phyloP scores from a whole-genome alignment of 2,797 vertebrate species.

The Morus bassanus region DNA sequence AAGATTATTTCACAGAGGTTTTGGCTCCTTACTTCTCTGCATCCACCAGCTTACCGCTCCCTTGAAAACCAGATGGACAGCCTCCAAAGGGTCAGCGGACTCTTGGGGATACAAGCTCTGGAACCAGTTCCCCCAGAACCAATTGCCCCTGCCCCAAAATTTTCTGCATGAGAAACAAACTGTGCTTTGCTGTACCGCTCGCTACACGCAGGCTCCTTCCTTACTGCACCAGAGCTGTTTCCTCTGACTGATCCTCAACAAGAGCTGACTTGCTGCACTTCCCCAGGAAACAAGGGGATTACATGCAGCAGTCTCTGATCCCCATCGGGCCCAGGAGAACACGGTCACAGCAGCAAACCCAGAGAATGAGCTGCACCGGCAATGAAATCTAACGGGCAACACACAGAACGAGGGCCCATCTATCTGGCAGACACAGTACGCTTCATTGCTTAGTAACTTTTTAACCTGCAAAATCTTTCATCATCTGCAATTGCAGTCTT shows the following conservation, averaged over 20 bases:
- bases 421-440: neutral
- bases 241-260: neutral
- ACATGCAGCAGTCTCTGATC: accelerated
- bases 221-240: neutral
- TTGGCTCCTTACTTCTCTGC: neutral
- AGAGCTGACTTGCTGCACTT: neutral
- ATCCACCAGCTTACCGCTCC: neutral
- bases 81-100: neutral
- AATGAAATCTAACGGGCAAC: neutral
- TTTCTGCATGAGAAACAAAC: neutral
- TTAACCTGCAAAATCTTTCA: neutral
- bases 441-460: neutral
- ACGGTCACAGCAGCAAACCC: neutral
- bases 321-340: neutral
- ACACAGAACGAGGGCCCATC: neutral
- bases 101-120: neutral
- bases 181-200: neutral
- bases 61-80: neutral
- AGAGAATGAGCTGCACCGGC: neutral
- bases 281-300: neutral
- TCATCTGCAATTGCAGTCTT: neutral
- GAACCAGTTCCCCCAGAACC: neutral
- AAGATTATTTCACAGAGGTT: neutral
- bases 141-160: neutral
- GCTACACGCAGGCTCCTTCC: neutral